Evolutionary conservation across 2,888 invertebrate genomes (phyloP), one percentile per base, ranked within the genome.

Genomic region (Drosophila yooni): DNA sequence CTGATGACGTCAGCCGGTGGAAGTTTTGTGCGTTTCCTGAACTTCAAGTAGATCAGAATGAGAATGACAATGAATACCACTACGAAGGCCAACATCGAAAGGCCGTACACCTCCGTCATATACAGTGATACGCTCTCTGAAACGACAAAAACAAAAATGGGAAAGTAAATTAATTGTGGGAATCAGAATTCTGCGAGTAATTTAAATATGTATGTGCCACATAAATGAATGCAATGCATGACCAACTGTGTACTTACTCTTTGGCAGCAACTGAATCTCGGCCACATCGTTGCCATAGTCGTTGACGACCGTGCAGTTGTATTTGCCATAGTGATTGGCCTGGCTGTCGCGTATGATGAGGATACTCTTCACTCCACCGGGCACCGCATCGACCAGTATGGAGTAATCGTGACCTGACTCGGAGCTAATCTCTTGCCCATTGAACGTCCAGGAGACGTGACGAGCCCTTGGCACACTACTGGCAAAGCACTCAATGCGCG

Each of bases 231-330:
- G 7, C 13, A 13, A 46, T 21, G 11, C 11, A 43, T 21, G 11
- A 11, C 21, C 13, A 13, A 18, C 13, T 8, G 21, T 25, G 10
- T 63, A 95, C 97, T 96, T 95, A 98, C 98, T 97, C 94, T 97
- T 97, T 81, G 97, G 96, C 92, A 95, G 96, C 81, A 99, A 94
- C 71, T 95, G 95, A 79, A 99, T 98, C 92, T 97, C 96, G 82
- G 96, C 95, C 57, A 96, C 95, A 92, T 97, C 98, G 79, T 96
- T 96, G 51, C 99, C 99, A 85, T 97, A 98, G 76, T 96, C 96
- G 92, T 99, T 99, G 58, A 96, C 96, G 33, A 98, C 98, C 58
- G 98, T 97, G 93, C 99, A 99, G 93, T 98, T 98, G 94, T 98
- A 99, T 83, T 95, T 95, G 52, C 98, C 98, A 91, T 98, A 99